A percentile compares a stretch with the other conserved stretches of the same genome.
These are phyloP conservation scores for Bombus affinis DNA, from an alignment of 1,140 invertebrate species.

Conservation along the genomic window DNA sequence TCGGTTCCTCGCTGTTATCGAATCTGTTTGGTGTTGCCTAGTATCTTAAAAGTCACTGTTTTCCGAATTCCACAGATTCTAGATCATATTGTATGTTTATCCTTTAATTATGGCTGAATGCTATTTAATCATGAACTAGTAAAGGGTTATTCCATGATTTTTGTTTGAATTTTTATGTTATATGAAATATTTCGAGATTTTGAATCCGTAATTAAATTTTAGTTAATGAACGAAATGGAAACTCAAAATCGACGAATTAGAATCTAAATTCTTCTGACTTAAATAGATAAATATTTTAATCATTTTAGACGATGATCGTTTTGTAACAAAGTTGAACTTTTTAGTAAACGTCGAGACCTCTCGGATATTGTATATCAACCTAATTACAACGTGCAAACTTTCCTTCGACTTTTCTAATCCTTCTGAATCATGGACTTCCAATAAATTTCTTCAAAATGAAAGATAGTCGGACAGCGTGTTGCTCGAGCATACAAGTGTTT, in stretches of 20 bases:
- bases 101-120: too few relatives aligned
- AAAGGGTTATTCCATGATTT: background rate
- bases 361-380: too few relatives aligned
- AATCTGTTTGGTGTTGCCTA: conserved; percentile 8
- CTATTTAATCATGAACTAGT: background rate
- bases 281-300: too few relatives aligned
- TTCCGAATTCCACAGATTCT: background rate
- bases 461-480: background rate
- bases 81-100: too few relatives aligned
- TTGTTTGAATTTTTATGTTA: too few relatives aligned
- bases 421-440: background rate
- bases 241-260: background rate
- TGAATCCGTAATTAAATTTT: too few relatives aligned
- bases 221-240: background rate
- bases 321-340: too few relatives aligned
- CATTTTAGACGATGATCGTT: too few relatives aligned
- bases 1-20: conserved; percentile 31
- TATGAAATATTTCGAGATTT: too few relatives aligned
- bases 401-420: background rate
- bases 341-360: too few relatives aligned
- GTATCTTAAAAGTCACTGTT: background rate
- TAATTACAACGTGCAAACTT: background rate
- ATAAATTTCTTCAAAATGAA: background rate
- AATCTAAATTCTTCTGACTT: background rate
- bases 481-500: background rate